Percentiles rank a stretch among this genome's conserved stretches.
phyloP scores from a whole-genome alignment of 1,140 invertebrate species.

The Drosophila dunni region DNA sequence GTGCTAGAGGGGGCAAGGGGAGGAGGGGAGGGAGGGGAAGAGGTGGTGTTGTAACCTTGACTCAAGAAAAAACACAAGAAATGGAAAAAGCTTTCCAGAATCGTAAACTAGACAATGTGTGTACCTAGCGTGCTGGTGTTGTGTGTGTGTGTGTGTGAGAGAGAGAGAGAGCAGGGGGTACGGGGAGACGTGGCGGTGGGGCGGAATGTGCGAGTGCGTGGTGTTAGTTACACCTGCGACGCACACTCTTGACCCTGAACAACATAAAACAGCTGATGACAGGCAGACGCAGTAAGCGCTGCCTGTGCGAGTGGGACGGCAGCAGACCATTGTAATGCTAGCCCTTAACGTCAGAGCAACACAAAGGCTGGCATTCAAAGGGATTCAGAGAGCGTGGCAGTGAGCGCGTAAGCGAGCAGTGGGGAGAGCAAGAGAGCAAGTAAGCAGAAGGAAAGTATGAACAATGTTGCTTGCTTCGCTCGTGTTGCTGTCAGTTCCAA shows the following conservation, averaged over 20 bases:
- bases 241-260: conserved; percentile 78
- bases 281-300: conserved; percentile 33
- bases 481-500: conserved; percentile 49
- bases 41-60: conserved; percentile 52
- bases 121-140: conserved; percentile 15
- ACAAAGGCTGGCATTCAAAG: neutral
- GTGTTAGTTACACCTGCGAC: conserved; percentile 64
- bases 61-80: conserved; percentile 27
- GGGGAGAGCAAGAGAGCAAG: conserved; percentile 5
- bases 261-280: conserved; percentile 81
- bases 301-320: conserved; percentile 37
- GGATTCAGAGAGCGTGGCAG: conserved; percentile 9
- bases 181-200: neutral
- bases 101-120: conserved; percentile 66
- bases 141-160: neutral
- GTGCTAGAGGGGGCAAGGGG: too few species aligned
- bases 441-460: conserved; percentile 16
- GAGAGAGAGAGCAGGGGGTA: too few species aligned
- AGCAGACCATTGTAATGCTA: neutral
- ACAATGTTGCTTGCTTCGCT: conserved; percentile 25
- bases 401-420: too few species aligned
- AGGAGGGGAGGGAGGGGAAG: neutral
- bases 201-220: conserved; percentile 9
- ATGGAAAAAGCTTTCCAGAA: conserved; percentile 63
- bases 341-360: conserved; percentile 8